Evolutionary conservation across 2,888 invertebrate species (phyloP), one percentile per base, ranked within the genome.

Genomic region (Drosophila buzzatii): DNA sequence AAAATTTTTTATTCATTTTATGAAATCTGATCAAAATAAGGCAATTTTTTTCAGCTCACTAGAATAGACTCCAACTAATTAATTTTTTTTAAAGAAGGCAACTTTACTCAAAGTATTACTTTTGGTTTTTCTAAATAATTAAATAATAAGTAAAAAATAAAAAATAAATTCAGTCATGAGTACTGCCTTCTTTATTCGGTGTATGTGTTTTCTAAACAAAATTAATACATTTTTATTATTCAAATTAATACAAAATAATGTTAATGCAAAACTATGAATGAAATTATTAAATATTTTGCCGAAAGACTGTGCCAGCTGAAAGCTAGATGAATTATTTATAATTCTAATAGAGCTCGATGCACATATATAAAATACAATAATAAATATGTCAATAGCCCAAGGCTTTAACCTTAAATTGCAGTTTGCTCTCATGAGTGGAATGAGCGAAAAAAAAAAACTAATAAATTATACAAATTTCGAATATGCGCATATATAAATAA

Each of bases 311-410:
- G 45, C 6, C n/a, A 31, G n/a, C 31, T 31, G 10, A n/a, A 51
- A 33, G 18, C 31, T 7, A 31, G 1, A 18, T 51, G n/a, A 51
- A 51, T 51, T 51, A 51, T 33, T 51, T 33, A 51, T 51, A 51
- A 33, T 49, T 31, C 31, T 12, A 49, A 33, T 33, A 6, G 18
- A 49, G n/a, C n/a, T n/a, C 6, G 2, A 7, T 2, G 18, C 3
- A 18, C 6, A 12, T 12, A 49, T 18, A 31, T 0, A 51, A 12
- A 51, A 51, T 31, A 12, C 0, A 33, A 33, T 33, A 33, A 49
- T 51, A 33, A 49, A 51, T 33, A 33, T 51, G 6, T 7, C 18
- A 12, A 51, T 51, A 33, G 12, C 49, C 49, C 9, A 7, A 51
- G 49, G 49, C 49, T 6, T 6, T 1, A 12, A n/a, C 49, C n/a